Evolutionary conservation across 2,888 invertebrate genomes (phyloP), one percentile per base, ranked within the genome.

Genomic region (Anoplius nigerrimus): DNA sequence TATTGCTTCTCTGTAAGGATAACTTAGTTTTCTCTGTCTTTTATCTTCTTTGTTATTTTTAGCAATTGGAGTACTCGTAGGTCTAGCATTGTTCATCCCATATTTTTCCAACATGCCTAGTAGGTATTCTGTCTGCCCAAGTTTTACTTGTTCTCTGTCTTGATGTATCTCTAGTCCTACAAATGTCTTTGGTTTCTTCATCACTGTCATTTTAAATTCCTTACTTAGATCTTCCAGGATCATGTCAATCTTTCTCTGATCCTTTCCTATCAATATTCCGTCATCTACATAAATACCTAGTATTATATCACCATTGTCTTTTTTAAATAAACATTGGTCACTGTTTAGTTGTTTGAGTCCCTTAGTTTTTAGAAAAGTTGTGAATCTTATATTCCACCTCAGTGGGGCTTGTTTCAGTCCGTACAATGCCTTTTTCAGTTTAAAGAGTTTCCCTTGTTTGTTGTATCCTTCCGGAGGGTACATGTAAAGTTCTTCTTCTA

Each of bases 1-100:
- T 24, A 52, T 21, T 11, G 16, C 21, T 21, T 52, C 52, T 52
- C 52, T 52, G 21, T 52, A 52, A 21, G 52, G 52, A 52, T 52
- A 52, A 5, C 11, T 11, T n/a, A n/a, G n/a, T n/a, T n/a, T n/a
- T n/a, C n/a, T 13, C 2, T 13, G 20, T 20, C 0, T 21, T 1
- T 18, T 13, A 16, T 51, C 16, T 2, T 5, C 16, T 20, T 18
- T 3, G n/a, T 21, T 4, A 52, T 52, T 52, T 52, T 21, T 52
- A 4, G 16, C 18, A 2, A 52, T 4, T 20, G 52, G 52, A 3
- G 11, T 21, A 4, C 11, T 20, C 11, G 11, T 11, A 4, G 52
- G 21, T 52, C 16, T 52, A 4, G 20, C 16, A 52, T 18, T 4
- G 13, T 18, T 52, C 52, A 52, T 52, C 11, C 18, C 52, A 18